Evolutionary conservation across 2,113 vertebrate species (phyloP).

Genomic region (Xiphorhynchus elegans): DNA sequence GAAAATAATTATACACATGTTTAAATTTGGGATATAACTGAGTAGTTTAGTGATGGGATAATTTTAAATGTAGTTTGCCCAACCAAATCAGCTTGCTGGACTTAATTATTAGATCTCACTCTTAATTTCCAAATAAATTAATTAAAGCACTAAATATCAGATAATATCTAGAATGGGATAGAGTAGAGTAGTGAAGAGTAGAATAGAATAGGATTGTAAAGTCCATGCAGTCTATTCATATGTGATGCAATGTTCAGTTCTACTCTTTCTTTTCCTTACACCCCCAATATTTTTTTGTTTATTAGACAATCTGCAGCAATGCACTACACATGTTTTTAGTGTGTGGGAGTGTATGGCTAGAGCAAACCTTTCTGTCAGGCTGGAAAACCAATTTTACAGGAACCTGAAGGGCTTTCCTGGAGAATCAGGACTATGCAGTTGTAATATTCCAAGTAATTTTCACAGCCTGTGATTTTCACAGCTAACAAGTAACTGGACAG

Average conservation of each 20-base stretch:
- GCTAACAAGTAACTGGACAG: neutral
- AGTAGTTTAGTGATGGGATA: neutral
- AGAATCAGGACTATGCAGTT: neutral
- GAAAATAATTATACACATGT: neutral
- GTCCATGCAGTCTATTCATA: neutral
- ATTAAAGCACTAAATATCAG: neutral
- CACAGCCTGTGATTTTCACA: neutral
- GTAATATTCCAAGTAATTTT: constrained; percentile 34
- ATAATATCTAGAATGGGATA: neutral
- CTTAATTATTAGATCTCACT: neutral
- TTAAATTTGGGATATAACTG: neutral
- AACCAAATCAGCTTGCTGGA: neutral
- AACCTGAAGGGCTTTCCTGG: neutral
- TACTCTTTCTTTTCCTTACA: neutral
- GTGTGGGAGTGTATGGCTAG: neutral
- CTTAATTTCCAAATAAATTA: neutral
- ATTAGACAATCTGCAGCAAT: neutral
- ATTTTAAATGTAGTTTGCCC: neutral
- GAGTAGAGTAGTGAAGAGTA: neutral
- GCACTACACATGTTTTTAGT: neutral
- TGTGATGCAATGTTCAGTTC: neutral
- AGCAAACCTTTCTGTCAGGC: neutral
- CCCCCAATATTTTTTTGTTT: neutral
- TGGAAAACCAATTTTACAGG: constrained; percentile 12
- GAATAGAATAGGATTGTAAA: neutral